Evolutionary conservation across 2,797 vertebrate genomes (phyloP), one percentile per base, ranked within the genome.

Genomic region (Rhincodon typus): DNA sequence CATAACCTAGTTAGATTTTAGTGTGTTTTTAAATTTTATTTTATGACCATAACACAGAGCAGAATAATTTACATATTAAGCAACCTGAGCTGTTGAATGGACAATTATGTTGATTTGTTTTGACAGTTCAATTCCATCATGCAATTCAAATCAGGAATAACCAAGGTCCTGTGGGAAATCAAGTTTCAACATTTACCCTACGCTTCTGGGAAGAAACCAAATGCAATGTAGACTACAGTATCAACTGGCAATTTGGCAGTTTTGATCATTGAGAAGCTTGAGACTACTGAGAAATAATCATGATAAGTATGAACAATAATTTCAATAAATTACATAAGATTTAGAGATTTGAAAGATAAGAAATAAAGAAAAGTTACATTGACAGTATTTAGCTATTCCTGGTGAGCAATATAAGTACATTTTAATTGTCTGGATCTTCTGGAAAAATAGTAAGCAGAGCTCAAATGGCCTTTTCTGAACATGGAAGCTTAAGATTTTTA

Each of bases 101-200:
- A 57, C 30, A 90, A 15, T 91, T 91, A 91, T 21, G 21, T 91
- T 91, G 57, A 91, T 93, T 93, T 93, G 66, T 67, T 69, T 42
- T 69, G 62, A 93, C 38, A 2, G 25, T 69, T 67, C 90, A 93
- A 42, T 21, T 93, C 62, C 23, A 66, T 38, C 66, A 42, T 69
- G 34, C 42, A 84, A 21, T 84, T 84, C 46, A 46, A 46, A 19
- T 23, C 82, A 69, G 90, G 90, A 69, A 69, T 93, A 84, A 30
- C 90, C 12, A 67, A 42, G 7, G 38, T 42, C 90, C n/a, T 69
- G n/a, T 42, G 90, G 62, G 90, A 93, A 93, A 93, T 93, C 62
- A 67, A 66, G 42, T 38, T 67, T 93, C 19, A 42, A 21, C 23
- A 93, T 93, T 50, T 93, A 38, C 38, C 34, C 62, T 93, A 10